Evolutionary conservation across 2,888 invertebrate genomes (phyloP), one percentile per base, ranked within the genome.

Genomic region (Volucella bombylans): DNA sequence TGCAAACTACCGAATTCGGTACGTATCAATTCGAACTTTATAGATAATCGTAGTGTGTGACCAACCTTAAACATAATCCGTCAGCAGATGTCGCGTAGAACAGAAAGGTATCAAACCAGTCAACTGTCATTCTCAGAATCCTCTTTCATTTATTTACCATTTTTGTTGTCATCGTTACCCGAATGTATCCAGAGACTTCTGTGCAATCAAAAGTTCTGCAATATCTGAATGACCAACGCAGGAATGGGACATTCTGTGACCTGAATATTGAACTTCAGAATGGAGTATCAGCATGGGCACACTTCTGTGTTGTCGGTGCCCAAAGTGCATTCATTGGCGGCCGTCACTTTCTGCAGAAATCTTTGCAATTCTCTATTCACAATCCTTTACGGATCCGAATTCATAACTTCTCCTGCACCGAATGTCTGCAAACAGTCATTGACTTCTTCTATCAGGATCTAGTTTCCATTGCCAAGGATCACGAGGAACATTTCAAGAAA

Each of bases 391-490:
- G 89, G 72, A 89, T 91, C 10, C 90, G 89, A 31, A 90, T 91
- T 18, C 89, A 88, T 4, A 89, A 91, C 68, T 91, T 91, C 23
- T 88, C 87, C 3, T 91, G 91, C 72, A 87, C 86, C 1, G 88
- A 89, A 15, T 91, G 91, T 55, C 77, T 91, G 41, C 89, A 90
- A 14, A 90, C 90, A 8, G 90, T 91, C 41, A 88, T 91, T 8
- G 91, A 91, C 15, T 91, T 90, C 68, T 90, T 91, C 71, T 91
- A 91, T 67, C 90, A 90, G 69, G 91, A 91, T 74, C 88, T 90
- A 49, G 89, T 91, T 0, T 89, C 90, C 1, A 89, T 91, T 0
- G 88, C 88, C 2, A 89, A 89, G 49, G 90, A 90, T n/a, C 91
- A 91, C 68, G 89, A 89, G 45, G 78, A 87, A 8, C 92, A 92